These are phyloP conservation scores for Nyctalus aviator DNA, from an alignment of 2,797 vertebrate species.

Conservation along the genomic window DNA sequence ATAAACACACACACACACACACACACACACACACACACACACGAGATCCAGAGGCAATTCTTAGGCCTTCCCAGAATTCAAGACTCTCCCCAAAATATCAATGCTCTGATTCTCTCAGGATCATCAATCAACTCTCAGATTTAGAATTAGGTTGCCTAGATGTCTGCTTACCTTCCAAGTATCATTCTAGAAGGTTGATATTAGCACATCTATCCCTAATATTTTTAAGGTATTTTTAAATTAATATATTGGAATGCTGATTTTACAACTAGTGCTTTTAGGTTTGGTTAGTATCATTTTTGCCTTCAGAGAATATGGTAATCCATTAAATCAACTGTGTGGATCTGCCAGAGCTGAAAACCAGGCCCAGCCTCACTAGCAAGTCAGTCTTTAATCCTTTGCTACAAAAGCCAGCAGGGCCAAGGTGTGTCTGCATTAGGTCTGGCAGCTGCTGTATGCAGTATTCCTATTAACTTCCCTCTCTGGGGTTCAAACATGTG, in stretches of 20 bases:
- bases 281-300: background rate
- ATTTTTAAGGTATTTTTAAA: background rate
- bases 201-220: background rate
- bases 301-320: background rate
- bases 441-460: background rate
- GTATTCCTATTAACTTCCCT: background rate
- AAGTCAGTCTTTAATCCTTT: background rate
- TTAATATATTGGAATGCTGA: background rate
- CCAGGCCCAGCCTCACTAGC: background rate
- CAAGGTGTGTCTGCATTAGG: background rate
- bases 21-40: background rate
- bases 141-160: background rate
- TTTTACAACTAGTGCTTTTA: background rate
- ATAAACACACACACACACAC: too few species aligned
- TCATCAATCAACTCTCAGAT: background rate
- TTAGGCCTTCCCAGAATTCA: background rate
- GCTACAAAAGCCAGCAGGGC: background rate
- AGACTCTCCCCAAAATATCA: background rate
- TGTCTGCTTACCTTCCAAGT: background rate
- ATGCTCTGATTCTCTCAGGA: background rate
- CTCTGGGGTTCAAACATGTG: background rate
- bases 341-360: slow-evolving; percentile 8
- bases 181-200: background rate
- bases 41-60: background rate
- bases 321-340: background rate